A percentile compares a stretch with the other conserved stretches of the same genome.
These are phyloP conservation scores for Anastrepha obliqua DNA, from an alignment of 1,140 invertebrate species.

Conservation along the genomic window DNA sequence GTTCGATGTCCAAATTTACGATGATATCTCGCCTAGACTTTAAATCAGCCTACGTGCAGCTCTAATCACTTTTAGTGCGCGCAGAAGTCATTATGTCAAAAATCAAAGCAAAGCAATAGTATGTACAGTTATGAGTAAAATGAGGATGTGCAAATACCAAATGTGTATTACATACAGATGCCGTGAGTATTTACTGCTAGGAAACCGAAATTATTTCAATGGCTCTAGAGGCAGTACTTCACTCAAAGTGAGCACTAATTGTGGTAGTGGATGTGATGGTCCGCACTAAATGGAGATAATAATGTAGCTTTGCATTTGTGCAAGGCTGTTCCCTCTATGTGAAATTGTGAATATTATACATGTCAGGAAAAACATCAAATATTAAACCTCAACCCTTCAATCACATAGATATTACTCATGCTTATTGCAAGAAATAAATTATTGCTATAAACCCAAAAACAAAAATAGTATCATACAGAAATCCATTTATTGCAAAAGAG, in stretches of 20 bases:
- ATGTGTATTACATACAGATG: no score
- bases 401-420: constrained; percentile 15
- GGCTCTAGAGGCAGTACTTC: no score
- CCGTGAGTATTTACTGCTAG: no score
- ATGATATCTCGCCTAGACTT: no score
- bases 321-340: not conserved
- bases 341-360: not conserved
- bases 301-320: not conserved
- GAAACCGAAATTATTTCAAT: no score
- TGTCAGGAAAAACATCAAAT: not conserved
- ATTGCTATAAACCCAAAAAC: not conserved
- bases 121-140: not conserved
- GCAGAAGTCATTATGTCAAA: constrained; percentile 21
- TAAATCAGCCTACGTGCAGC: not conserved
- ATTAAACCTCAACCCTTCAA: not conserved
- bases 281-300: constrained; percentile 20
- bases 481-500: constrained; percentile 28
- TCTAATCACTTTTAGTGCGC: constrained; percentile 15
- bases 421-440: constrained; percentile 24
- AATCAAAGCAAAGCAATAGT: not conserved
- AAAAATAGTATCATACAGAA: not conserved
- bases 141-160: no score
- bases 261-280: not conserved
- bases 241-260: constrained; percentile 6
- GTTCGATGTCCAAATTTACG: not conserved